These are phyloP conservation scores for Dryoscopus gambensis DNA, from an alignment of 2,113 vertebrate genomes.

Conservation along the genomic window DNA sequence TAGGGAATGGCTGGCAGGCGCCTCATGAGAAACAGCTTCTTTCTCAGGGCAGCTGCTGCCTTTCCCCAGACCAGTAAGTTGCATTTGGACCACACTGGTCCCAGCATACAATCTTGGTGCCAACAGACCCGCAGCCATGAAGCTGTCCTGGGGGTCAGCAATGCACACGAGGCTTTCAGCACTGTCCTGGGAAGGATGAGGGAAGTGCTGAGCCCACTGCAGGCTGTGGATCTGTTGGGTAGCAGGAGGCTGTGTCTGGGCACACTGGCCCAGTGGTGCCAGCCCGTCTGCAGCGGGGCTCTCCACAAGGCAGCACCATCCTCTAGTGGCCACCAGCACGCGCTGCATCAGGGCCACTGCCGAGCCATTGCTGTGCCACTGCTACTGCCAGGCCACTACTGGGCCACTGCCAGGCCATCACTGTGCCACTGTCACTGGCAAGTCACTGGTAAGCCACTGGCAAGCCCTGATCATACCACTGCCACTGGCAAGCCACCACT, in stretches of 20 bases:
- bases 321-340: slow-evolving; percentile 1
- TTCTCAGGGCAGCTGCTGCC: not conserved
- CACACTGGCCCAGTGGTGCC: rapidly evolving
- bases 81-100: not conserved
- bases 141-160: not conserved
- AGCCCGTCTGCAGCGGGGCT: not conserved
- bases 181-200: not conserved
- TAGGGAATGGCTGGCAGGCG: not conserved
- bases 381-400: not conserved
- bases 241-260: not conserved
- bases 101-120: not conserved
- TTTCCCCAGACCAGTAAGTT: not conserved
- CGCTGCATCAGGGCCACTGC: not conserved
- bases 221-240: not conserved
- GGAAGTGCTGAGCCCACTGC: not conserved
- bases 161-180: not conserved
- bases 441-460: not conserved
- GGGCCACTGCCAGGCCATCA: not conserved
- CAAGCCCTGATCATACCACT: not conserved
- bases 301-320: slow-evolving; percentile 13
- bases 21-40: not conserved
- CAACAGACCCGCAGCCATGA: rapidly evolving
- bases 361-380: rapidly evolving
- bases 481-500: not conserved
- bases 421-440: not conserved